These are phyloP conservation scores for Dicerorhinus sumatrensis DNA, from an alignment of 2,113 vertebrate genomes.

Conservation along the genomic window DNA sequence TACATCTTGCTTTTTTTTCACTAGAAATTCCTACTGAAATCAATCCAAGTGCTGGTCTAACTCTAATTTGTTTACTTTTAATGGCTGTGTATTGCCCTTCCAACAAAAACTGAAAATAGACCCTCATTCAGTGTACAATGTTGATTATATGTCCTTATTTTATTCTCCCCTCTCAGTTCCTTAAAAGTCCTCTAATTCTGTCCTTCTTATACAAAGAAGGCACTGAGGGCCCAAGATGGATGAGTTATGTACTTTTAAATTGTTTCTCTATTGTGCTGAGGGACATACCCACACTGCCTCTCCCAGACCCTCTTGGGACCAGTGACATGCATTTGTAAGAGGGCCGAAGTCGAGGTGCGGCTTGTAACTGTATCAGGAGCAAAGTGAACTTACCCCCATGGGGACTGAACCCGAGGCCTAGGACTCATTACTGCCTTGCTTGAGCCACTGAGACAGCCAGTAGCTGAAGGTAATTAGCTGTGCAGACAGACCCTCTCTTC, in stretches of 20 bases:
- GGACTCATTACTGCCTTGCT: neutral
- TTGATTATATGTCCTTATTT: neutral
- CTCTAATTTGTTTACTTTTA: neutral
- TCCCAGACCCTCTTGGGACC: neutral
- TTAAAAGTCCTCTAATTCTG: neutral
- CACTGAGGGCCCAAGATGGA: neutral
- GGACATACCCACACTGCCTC: neutral
- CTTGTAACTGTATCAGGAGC: neutral
- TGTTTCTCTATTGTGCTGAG: neutral
- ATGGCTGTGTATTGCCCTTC: neutral
- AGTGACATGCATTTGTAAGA: neutral
- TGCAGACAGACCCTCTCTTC: neutral
- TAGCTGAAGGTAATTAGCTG: neutral
- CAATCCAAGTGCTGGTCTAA: neutral
- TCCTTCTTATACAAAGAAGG: neutral
- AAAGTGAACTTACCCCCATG: neutral
- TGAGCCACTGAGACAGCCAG: neutral
- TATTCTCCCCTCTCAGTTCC: neutral
- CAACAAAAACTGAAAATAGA: neutral
- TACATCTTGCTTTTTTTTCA: neutral
- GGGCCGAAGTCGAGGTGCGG: neutral
- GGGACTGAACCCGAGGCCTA: neutral
- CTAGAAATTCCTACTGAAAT: neutral
- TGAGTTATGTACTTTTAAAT: neutral
- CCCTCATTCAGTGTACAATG: neutral